These are phyloP conservation scores for Motacilla alba DNA, from an alignment of 2,113 vertebrate genomes.

Conservation along the genomic window DNA sequence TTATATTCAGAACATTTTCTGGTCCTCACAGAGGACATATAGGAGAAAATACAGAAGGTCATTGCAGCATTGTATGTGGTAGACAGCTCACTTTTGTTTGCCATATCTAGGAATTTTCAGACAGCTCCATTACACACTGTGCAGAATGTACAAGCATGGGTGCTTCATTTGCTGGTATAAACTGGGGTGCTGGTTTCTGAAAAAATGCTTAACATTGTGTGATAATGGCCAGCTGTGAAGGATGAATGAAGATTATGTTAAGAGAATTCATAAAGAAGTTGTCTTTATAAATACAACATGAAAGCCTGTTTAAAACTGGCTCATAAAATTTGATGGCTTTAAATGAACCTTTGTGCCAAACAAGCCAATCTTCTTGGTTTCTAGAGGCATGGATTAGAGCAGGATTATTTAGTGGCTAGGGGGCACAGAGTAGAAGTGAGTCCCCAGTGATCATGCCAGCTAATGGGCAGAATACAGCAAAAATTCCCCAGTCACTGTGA, in stretches of 20 bases:
- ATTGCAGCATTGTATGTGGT: neutral
- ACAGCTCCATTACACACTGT: conserved; percentile 4
- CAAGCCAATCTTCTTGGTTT: neutral
- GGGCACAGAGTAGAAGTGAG: neutral
- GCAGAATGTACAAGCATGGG: neutral
- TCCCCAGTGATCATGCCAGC: neutral
- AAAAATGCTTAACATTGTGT: neutral
- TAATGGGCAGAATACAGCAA: neutral
- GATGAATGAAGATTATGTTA: conserved; percentile 24
- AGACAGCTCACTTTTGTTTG: neutral
- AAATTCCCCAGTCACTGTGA: neutral
- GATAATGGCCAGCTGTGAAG: neutral
- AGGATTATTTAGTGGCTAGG: neutral
- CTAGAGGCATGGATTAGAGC: neutral
- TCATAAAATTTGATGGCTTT: conserved; percentile 36
- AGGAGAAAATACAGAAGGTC: conserved; percentile 23
- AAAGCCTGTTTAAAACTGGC: conserved; percentile 22
- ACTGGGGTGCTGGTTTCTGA: neutral
- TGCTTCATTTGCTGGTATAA: conserved; percentile 25
- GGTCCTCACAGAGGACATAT: neutral
- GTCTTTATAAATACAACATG: conserved; percentile 33
- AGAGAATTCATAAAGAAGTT: conserved; percentile 33
- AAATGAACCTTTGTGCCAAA: neutral
- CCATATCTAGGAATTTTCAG: conserved; percentile 28
- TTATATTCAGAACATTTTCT: conserved; percentile 14